Percentiles rank a stretch among this genome's conserved stretches.
Conservation (phyloP, 92 coral and sea anemone genomes). For the Porites cylindrica region DNA sequence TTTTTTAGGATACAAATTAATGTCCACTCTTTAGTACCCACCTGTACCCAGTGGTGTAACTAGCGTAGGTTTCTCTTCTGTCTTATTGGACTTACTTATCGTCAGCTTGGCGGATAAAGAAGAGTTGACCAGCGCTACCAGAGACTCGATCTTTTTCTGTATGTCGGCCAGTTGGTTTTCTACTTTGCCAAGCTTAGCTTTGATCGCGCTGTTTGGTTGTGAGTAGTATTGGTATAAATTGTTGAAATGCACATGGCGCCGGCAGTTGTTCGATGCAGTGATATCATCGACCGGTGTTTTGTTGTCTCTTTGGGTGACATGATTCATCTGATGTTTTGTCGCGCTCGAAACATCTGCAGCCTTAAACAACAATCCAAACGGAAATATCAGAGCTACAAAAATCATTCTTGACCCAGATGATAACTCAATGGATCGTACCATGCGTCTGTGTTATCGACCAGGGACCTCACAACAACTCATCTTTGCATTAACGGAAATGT, state of each 20-base stretch:
- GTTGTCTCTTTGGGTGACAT: neutral
- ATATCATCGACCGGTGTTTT: neutral
- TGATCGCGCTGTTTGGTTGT: neutral
- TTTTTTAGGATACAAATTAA: too few relatives aligned
- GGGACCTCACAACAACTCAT: neutral
- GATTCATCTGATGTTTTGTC: neutral
- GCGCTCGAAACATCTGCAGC: neutral
- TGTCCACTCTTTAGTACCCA: too few relatives aligned
- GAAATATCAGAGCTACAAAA: neutral
- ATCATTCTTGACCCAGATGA: neutral
- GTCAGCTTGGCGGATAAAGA: neutral
- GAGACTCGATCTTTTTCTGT: conserved; percentile 12
- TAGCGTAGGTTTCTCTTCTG: neutral
- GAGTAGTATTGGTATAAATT: neutral
- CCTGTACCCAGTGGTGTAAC: too few relatives aligned
- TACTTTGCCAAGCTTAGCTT: conserved; percentile 1
- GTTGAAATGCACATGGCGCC: conserved; percentile 17
- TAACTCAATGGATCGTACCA: neutral
- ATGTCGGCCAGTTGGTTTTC: neutral
- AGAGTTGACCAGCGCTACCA: neutral
- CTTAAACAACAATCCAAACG: neutral
- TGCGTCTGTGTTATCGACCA: neutral
- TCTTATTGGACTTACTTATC: neutral
- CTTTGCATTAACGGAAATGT: neutral
- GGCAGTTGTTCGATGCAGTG: neutral